Evolutionary conservation across 2,888 invertebrate genomes (phyloP), one percentile per base, ranked within the genome.

Genomic region (Helleia helle): DNA sequence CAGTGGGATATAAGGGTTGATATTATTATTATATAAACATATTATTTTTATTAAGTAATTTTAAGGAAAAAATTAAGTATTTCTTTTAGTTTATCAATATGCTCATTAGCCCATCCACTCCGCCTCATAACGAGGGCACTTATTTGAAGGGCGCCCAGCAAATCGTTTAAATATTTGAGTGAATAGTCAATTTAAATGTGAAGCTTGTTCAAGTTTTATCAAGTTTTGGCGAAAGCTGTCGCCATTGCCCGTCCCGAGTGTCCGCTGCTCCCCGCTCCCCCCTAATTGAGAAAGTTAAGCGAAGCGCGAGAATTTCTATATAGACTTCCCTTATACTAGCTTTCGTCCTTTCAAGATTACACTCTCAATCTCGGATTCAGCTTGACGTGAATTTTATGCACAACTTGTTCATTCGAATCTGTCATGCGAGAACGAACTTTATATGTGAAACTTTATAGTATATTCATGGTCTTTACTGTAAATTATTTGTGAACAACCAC

Each of bases 201-300:
- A 40, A 40, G 43, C 47, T 42, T 31, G 42, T 45, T 38, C n/a
- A n/a, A n/a, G 30, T 48, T 47, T 49, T 43, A 41, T 42, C 40
- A 40, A 43, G 38, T 38, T 43, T 43, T 28, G 36, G 36, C 34
- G 40, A 27, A 37, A 27, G 39, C 42, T 45, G 29, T 25, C 37
- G 36, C 18, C 40, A 37, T 14, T 38, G 36, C n/a, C 14, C 41
- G 47, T 34, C 44, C 37, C 31, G 38, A 43, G 46, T 34, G 34
- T 34, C 34, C 34, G 34, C 34, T 17, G 34, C 18, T 17, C 18
- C 36, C 43, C 50, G 48, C 54, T 22, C 17, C 18, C 36, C 43
- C 50, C 49, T 55, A 55, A 55, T 55, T 54, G 55, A 54, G 51
- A 52, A 55, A 55, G 54, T 54, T 54, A 50, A 53, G 50, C 49